A percentile compares a stretch with the other conserved stretches of the same genome.
These are phyloP conservation scores for Paralichthys olivaceus DNA, from an alignment of 2,113 vertebrate genomes.

Conservation along the genomic window DNA sequence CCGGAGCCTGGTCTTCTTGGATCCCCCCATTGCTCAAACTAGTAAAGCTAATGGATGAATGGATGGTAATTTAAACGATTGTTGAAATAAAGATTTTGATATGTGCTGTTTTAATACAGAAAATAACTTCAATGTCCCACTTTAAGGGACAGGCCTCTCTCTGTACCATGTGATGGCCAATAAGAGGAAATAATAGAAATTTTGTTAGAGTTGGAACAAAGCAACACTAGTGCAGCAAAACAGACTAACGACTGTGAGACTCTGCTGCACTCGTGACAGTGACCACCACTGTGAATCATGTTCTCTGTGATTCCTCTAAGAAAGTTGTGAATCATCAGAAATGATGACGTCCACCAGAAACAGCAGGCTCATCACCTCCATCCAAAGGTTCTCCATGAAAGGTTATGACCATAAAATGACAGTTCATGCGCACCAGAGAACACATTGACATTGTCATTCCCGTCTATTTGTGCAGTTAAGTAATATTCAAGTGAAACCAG, in stretches of 20 bases:
- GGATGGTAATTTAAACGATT: too few species aligned
- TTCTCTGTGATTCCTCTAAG: conserved; percentile 13
- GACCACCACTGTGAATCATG: conserved; percentile 8
- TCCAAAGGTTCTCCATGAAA: too few species aligned
- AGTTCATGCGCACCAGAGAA: neutral
- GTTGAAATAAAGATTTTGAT: neutral
- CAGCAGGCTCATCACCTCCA: neutral
- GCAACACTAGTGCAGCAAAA: neutral
- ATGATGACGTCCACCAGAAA: too few species aligned
- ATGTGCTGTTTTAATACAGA: neutral
- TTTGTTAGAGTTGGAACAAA: neutral
- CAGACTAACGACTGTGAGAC: neutral
- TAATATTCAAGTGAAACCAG: too few species aligned
- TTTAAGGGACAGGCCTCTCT: neutral
- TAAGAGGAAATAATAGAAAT: neutral
- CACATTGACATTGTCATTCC: neutral
- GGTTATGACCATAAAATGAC: too few species aligned
- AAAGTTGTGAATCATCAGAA: neutral
- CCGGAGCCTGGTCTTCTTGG: too few species aligned
- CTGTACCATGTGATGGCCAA: too few species aligned
- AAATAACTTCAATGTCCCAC: neutral
- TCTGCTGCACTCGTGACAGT: neutral
- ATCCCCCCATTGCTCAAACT: too few species aligned
- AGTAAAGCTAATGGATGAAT: too few species aligned
- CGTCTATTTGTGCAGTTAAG: neutral